A percentile compares a stretch with the other conserved stretches of the same genome.
Conservation (phyloP, 2,113 vertebrate genomes). For the Australoheros scitulus region DNA sequence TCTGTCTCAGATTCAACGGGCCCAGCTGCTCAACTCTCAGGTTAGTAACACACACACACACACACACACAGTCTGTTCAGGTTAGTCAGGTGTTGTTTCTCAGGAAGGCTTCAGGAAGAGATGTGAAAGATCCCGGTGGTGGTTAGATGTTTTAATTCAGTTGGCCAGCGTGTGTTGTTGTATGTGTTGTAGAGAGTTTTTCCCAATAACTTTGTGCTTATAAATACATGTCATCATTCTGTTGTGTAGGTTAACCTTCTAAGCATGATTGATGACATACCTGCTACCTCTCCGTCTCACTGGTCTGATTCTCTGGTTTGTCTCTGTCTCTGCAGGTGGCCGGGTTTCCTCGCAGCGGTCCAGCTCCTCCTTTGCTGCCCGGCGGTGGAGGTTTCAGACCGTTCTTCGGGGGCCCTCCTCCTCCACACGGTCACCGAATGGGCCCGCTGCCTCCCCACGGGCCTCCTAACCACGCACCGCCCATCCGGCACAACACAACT, state of each 20-base stretch:
- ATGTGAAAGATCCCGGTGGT: too few species aligned
- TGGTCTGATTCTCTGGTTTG: background rate
- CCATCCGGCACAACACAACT: constrained; percentile 90
- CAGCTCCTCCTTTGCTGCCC: constrained; percentile 73
- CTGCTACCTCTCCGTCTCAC: background rate
- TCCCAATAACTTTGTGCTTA: too few species aligned
- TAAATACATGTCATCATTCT: too few species aligned
- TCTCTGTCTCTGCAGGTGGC: constrained; percentile 75
- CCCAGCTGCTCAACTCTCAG: constrained; percentile 87
- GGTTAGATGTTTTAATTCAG: too few species aligned
- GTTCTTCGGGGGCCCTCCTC: constrained; percentile 84
- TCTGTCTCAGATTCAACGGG: constrained; percentile 92
- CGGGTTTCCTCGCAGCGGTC: constrained; percentile 72
- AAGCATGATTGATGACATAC: background rate
- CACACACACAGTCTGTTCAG: too few species aligned
- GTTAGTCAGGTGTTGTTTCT: too few species aligned
- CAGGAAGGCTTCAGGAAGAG: too few species aligned
- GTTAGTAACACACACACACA: constrained; percentile 34
- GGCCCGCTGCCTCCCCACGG: constrained; percentile 69
- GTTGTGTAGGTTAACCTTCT: background rate
- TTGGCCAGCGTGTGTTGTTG: too few species aligned
- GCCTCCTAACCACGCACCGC: constrained; percentile 77
- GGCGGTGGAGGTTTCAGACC: constrained; percentile 86
- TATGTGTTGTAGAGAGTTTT: too few species aligned
- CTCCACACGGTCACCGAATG: constrained; percentile 72